These are phyloP conservation scores for Ploceus nigricollis DNA, from an alignment of 2,113 vertebrate genomes.

Conservation along the genomic window DNA sequence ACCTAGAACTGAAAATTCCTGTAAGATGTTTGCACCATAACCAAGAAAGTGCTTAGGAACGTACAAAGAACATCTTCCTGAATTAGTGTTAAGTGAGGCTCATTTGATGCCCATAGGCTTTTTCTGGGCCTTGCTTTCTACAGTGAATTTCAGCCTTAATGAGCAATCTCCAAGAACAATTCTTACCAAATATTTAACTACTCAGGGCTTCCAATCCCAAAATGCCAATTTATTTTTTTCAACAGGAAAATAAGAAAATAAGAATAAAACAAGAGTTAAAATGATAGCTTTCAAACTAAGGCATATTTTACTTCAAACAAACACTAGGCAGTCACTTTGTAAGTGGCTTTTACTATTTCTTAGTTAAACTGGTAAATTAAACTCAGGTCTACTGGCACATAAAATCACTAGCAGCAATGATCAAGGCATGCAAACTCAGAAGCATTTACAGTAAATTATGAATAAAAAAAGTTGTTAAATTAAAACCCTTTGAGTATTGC, in stretches of 20 bases:
- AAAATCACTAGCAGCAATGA: slow-evolving; percentile 88
- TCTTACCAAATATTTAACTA: slow-evolving; percentile 76
- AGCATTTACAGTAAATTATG: slow-evolving; percentile 86
- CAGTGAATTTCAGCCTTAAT: slow-evolving; percentile 23
- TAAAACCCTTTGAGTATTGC: slow-evolving; percentile 87
- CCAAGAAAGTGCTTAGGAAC: slow-evolving; percentile 31
- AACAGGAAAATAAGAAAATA: slow-evolving; percentile 19
- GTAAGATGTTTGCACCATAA: slow-evolving; percentile 2
- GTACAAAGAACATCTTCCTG: neutral
- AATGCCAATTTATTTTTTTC: slow-evolving; percentile 55
- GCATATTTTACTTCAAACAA: slow-evolving; percentile 70
- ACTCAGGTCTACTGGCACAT: slow-evolving; percentile 84
- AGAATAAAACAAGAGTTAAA: slow-evolving; percentile 39
- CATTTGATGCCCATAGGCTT: neutral
- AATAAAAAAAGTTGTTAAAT: slow-evolving; percentile 77
- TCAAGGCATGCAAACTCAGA: slow-evolving; percentile 86
- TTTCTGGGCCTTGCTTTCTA: neutral
- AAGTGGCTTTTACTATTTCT: slow-evolving; percentile 82
- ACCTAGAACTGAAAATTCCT: slow-evolving; percentile 10
- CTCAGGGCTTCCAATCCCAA: slow-evolving; percentile 83
- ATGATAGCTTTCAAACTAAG: slow-evolving; percentile 58
- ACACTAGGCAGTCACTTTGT: slow-evolving; percentile 81
- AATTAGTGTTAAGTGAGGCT: slow-evolving; percentile 42
- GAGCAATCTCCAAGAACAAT: slow-evolving; percentile 60
- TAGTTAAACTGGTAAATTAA: slow-evolving; percentile 82